Evolutionary conservation across 2,797 vertebrate species (phyloP), one percentile per base, ranked within the genome.

Genomic region (Mastacembelus armatus): DNA sequence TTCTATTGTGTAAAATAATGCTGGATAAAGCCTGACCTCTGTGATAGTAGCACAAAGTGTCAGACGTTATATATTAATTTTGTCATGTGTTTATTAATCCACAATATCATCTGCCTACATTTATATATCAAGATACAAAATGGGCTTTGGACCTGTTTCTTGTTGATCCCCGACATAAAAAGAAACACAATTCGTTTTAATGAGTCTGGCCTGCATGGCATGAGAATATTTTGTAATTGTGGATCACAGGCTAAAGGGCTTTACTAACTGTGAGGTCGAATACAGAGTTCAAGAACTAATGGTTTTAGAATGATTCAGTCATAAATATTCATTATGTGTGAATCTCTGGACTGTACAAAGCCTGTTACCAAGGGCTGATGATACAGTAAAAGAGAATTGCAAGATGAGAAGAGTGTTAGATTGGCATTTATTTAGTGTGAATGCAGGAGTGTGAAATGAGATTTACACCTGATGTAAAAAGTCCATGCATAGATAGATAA

Each of bases 131-230:
- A 1, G 22, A 35, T 38, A 18, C 11, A 24, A 55, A 38, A 47
- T 38, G 5, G 24, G 49, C 56, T 71, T 7, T 32, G 42, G 33
- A 45, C 33, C 35, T 66, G 0, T 32, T 43, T 32, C 58, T 65
- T 64, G 58, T 58, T 72, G 66, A 77, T 44, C 45, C 24, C 18
- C 63, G 26, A 40, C 59, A 67, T 66, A 51, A 48, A 72, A 65
- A 57, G 30, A 79, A 65, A 47, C 12, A 8, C 43, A 73, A 67
- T 62, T 67, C 64, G 39, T 69, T 76, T 80, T 71, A 83, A 78
- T 83, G 77, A 76, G 71, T 58, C 42, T 48, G 30, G 44, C 21
- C 32, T 55, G 60, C 10, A 18, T 70, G 80, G 74, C 40, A 71
- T 29, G 36, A 55, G 44, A 48, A 60, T 58, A 38, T n/a, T n/a